Percentiles rank a stretch among this genome's conserved stretches.
Evolutionary conservation across 1,140 invertebrate species (phyloP).

Genomic region (Rhizoglyphus robini): DNA sequence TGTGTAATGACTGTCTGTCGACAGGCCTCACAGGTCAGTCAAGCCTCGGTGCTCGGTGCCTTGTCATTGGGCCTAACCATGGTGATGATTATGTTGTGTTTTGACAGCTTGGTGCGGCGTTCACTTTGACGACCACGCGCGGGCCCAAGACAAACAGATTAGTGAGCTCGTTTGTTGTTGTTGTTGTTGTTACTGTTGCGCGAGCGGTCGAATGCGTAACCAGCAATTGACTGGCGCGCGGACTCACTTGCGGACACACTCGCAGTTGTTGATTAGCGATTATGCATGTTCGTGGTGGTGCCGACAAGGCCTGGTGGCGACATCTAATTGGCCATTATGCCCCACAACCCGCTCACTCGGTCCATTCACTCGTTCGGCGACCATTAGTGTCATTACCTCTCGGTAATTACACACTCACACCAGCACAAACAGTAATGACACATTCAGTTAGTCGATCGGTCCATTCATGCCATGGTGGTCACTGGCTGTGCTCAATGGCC

Average conservation of each 20-base stretch:
- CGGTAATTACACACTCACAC: too few relatives aligned
- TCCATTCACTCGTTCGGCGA: conserved; percentile 1
- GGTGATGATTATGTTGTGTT: conserved; percentile 1
- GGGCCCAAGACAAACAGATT: too few relatives aligned
- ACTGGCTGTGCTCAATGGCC: neutral
- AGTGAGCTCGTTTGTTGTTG: too few relatives aligned
- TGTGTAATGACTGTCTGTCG: neutral
- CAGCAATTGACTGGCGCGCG: neutral
- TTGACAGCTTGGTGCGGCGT: conserved; percentile 2
- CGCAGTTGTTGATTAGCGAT: neutral
- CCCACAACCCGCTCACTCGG: too few relatives aligned
- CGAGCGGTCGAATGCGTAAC: neutral
- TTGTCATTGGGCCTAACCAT: conserved; percentile 1
- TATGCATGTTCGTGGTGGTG: neutral
- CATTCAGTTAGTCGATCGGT: too few relatives aligned
- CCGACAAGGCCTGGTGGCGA: neutral
- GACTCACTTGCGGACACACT: too few relatives aligned
- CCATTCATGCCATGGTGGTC: too few relatives aligned
- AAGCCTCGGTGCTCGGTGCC: neutral
- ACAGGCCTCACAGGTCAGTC: neutral
- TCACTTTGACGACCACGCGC: neutral
- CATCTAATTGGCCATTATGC: conserved; percentile 3
- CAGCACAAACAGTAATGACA: too few relatives aligned
- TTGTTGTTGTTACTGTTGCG: neutral
- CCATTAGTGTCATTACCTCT: too few relatives aligned